Conservation (phyloP, 1,140 invertebrate species). For the Holcopasites calliopsidis region DNA sequence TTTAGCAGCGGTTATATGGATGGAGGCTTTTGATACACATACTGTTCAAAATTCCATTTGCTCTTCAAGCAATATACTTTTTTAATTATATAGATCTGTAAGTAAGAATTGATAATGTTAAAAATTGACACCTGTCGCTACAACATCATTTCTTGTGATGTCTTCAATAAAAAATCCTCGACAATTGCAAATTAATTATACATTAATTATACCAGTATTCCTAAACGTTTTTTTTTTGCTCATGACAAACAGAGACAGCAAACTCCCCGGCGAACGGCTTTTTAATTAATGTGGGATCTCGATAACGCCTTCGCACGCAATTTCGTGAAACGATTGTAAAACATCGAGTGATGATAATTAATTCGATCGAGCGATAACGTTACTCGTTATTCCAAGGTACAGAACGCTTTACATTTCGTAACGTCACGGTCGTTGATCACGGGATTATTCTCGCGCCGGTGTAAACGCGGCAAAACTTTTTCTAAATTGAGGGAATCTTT, state of each 20-base stretch:
- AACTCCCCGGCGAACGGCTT: slow-evolving; percentile 1
- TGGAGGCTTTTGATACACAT: too few relatives aligned
- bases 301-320: slow-evolving; percentile 19
- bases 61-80: too few relatives aligned
- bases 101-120: too few relatives aligned
- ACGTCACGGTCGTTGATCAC: background rate
- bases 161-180: too few relatives aligned
- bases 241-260: background rate
- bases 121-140: too few relatives aligned
- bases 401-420: slow-evolving; percentile 8
- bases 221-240: slow-evolving; percentile 9
- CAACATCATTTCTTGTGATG: too few relatives aligned
- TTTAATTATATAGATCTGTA: too few relatives aligned
- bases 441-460: background rate
- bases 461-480: background rate
- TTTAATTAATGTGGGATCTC: slow-evolving; percentile 17
- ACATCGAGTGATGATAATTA: slow-evolving; percentile 9
- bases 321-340: slow-evolving; percentile 25
- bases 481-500: background rate
- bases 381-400: background rate
- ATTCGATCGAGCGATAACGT: slow-evolving; percentile 10
- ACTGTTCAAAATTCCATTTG: too few relatives aligned
- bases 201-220: too few relatives aligned
- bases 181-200: too few relatives aligned
- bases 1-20: too few relatives aligned